A percentile compares a stretch with the other conserved stretches of the same genome.
phyloP scores from a whole-genome alignment of 2,888 invertebrate genomes.

The Sinohyriopsis cumingii region DNA sequence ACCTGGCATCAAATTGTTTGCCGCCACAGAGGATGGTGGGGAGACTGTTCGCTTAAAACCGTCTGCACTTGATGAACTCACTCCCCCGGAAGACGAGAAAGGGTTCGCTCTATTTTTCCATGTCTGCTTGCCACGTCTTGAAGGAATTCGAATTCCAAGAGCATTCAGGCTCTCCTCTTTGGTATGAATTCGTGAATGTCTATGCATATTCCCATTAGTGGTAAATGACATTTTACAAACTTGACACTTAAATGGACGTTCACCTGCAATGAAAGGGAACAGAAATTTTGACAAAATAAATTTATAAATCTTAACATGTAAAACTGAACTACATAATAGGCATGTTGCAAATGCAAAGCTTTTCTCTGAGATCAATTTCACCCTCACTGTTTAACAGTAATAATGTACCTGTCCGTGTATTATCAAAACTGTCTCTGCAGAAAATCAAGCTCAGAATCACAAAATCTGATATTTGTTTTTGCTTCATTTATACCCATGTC shows the following conservation, averaged over 20 bases:
- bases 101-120: slow-evolving; percentile 33
- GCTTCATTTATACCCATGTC: too few relatives aligned
- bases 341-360: too few relatives aligned
- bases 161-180: slow-evolving; percentile 53
- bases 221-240: slow-evolving; percentile 87
- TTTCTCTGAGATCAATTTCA: slow-evolving; percentile 1
- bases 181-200: slow-evolving; percentile 84
- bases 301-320: background rate
- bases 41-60: too few relatives aligned
- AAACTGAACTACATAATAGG: background rate
- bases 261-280: slow-evolving; percentile 73
- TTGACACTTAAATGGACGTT: slow-evolving; percentile 85
- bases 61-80: too few relatives aligned
- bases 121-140: slow-evolving; percentile 28
- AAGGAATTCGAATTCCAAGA: slow-evolving; percentile 25
- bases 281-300: background rate
- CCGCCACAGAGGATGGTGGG: too few relatives aligned
- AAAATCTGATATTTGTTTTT: too few relatives aligned
- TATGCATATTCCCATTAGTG: slow-evolving; percentile 89
- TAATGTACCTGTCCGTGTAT: too few relatives aligned
- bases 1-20: too few relatives aligned
- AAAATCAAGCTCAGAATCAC: too few relatives aligned
- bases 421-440: too few relatives aligned
- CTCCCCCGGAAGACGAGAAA: too few relatives aligned
- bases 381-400: too few relatives aligned